A percentile compares a stretch with the other conserved stretches of the same genome.
phyloP scores from a whole-genome alignment of 2,797 vertebrate species.

The Peromyscus eremicus region DNA sequence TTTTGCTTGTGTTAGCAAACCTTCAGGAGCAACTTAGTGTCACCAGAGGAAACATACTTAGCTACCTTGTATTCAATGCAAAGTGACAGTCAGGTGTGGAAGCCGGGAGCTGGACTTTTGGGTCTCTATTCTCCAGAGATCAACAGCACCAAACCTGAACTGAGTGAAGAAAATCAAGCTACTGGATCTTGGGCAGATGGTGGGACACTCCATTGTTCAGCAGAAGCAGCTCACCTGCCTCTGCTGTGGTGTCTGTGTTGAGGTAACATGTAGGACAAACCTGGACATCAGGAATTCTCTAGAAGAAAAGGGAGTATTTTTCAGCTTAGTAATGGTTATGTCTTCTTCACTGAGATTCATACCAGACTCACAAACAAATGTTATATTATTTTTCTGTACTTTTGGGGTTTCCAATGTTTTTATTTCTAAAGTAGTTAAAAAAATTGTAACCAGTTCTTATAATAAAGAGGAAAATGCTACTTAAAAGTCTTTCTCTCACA shows the following conservation, averaged over 20 bases:
- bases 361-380: background rate
- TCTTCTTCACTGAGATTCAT: background rate
- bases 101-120: background rate
- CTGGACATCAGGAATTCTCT: background rate
- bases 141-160: background rate
- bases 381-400: background rate
- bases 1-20: background rate
- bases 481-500: background rate
- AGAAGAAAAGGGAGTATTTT: background rate
- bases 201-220: too few relatives aligned
- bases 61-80: background rate
- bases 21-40: background rate
- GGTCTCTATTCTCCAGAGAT: background rate
- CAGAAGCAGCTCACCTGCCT: background rate
- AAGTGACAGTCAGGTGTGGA: background rate
- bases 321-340: background rate
- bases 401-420: constrained; percentile 8
- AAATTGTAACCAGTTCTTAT: background rate
- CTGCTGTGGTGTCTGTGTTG: background rate
- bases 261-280: background rate
- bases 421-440: background rate
- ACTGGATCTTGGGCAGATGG: too few relatives aligned
- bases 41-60: background rate
- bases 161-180: too few relatives aligned
- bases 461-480: background rate